A percentile compares a stretch with the other conserved stretches of the same genome.
Conservation (phyloP, 2,797 vertebrate genomes). For the Cirrhinus mrigala region DNA sequence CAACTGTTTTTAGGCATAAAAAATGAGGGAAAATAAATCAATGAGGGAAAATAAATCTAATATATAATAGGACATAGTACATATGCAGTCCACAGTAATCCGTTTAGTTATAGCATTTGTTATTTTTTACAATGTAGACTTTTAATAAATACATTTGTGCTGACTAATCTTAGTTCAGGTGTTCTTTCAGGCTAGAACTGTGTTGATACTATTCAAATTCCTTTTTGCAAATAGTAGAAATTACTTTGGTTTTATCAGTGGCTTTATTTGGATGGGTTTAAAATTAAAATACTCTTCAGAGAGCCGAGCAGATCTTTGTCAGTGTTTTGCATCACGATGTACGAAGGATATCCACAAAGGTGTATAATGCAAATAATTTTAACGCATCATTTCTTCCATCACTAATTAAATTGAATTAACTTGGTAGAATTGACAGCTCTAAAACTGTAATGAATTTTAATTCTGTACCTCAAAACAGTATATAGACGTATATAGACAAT, state of each 20-base stretch:
- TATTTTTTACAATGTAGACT: neutral
- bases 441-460: no score
- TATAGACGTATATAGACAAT: neutral
- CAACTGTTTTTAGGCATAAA: neutral
- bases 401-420: no score
- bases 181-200: conserved; percentile 15
- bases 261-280: neutral
- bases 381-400: no score
- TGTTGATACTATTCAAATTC: neutral
- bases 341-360: no score
- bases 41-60: neutral
- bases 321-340: no score
- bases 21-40: neutral
- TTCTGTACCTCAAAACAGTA: no score
- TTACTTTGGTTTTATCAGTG: neutral
- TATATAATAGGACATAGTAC: neutral
- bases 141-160: neutral
- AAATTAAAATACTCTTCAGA: neutral
- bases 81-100: conserved; percentile 21
- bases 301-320: neutral
- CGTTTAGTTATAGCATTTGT: neutral
- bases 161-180: neutral
- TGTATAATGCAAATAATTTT: no score
- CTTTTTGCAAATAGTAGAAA: neutral
- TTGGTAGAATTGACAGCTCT: no score